Base-by-base conservation (phyloP, 2,888 invertebrate species). In the Stenotaenia linearis region DNA sequence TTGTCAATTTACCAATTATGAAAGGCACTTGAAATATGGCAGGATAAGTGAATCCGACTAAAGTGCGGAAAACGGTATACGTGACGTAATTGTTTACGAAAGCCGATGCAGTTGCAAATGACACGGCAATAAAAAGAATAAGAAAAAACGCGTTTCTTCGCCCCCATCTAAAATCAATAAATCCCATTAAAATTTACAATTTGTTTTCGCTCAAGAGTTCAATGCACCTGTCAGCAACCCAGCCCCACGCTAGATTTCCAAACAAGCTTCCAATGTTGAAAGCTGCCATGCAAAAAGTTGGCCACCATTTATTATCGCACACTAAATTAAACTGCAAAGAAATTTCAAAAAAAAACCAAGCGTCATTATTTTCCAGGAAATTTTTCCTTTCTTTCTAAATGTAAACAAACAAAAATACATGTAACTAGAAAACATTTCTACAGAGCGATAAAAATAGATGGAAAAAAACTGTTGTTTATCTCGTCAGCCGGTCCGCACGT, bases 241-340 rank as follows among this genome's bases (percentile, higher is more conserved):
- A 90, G 32, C 91, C 91, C 82, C 91, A 91, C 79, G 91, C 88
- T 25, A 91, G 86, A 83, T 91, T 91, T 0, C 91, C 91, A 82
- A 91, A 89, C 81, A 91, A 89, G 74, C 91, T 91, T 30, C 91
- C 91, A 0, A 91, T 90, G 89, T 91, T 91, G 85, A 91, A 91
- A 40, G 91, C 88, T 5, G 91, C 90, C 82, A 90, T 90, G 82
- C 90, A 89, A 75, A 90, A 89, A 76, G 90, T 88, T 0, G 91
- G 90, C 84, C 90, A 87, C 89, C 90, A 90, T 81, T 89, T 89
- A 82, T 89, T 87, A 81, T 90, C 90, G 83, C 91, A 91, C 61
- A 91, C 91, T 82, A 91, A 85, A 37, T 89, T 88, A 85, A 90
- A 90, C 91, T 91, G 80, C 75, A 83, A 83, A 23, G 21, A 78